phyloP scores from a whole-genome alignment of 2,888 invertebrate genomes.

The Tethea ocularis region DNA sequence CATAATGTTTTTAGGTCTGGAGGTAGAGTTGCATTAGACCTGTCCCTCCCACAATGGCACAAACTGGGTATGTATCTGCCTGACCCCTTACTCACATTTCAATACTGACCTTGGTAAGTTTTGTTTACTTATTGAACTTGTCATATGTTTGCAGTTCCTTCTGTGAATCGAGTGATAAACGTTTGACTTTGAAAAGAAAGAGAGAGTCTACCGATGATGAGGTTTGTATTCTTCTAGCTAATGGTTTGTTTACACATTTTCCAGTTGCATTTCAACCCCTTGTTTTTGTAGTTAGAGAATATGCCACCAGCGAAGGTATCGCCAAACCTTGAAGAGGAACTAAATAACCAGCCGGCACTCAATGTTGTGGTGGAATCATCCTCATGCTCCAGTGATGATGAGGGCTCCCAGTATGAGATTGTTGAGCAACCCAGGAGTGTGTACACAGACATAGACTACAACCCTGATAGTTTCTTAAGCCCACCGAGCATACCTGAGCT shows the following conservation, averaged over 20 bases:
- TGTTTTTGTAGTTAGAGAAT: constrained; percentile 71
- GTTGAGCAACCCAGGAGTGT: constrained; percentile 68
- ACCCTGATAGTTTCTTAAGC: constrained; percentile 77
- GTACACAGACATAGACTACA: constrained; percentile 73
- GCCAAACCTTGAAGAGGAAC: constrained; percentile 55
- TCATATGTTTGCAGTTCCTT: constrained; percentile 63
- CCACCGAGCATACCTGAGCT: constrained; percentile 76
- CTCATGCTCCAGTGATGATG: constrained; percentile 75
- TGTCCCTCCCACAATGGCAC: constrained; percentile 68
- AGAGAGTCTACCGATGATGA: constrained; percentile 76
- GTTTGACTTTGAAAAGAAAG: constrained; percentile 71
- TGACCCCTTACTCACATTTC: constrained; percentile 41
- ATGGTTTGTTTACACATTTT: constrained; percentile 16
- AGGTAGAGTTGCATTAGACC: constrained; percentile 52
- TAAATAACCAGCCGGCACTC: constrained; percentile 60
- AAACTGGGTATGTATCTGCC: constrained; percentile 71
- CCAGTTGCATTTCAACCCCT: constrained; percentile 17
- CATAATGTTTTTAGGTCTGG: constrained; percentile 61
- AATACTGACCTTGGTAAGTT: constrained; percentile 62
- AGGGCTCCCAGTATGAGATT: constrained; percentile 57
- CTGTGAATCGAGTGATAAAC: constrained; percentile 67
- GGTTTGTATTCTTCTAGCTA: constrained; percentile 50
- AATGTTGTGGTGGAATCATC: constrained; percentile 76
- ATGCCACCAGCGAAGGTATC: constrained; percentile 72
- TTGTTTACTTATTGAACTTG: constrained; percentile 60